Evolutionary conservation across 2,113 vertebrate species (phyloP), one percentile per base, ranked within the genome.

Genomic region (Poeciliopsis prolifica): DNA sequence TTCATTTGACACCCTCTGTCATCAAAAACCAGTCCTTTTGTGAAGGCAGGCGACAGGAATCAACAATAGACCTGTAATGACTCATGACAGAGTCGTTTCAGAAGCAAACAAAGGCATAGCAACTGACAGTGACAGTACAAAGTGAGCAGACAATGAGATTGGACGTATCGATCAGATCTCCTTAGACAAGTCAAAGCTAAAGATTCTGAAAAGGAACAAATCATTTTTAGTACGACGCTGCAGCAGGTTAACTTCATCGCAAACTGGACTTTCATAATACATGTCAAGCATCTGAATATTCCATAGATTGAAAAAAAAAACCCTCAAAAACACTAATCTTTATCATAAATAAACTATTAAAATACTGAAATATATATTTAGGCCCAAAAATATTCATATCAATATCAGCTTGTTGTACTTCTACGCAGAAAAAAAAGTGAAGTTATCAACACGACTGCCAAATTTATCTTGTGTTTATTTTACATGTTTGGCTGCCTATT

Each of bases 11-110:
- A 86, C 74, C 68, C 83, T 86, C 68, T 48, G 58, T 78, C 81
- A 80, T 75, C 24, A 58, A 78, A 88, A 87, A 82, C 31, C 42
- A 68, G 61, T 11, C 42, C 72, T 81, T 89, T 90, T 89, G 86
- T 88, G 68, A 72, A 33, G 69, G n/a, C 65, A 67, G 37, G 14
- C 58, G 2, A 81, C 31, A 13, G n/a, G 71, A 72, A 76, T 81
- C 81, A 87, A 91, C 90, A 91, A 88, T 89, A 75, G 68, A 78
- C 66, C 68, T 48, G 64, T 63, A 84, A 82, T 92, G 91, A 92
- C 78, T 92, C 91, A 92, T 40, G 30, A 28, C 68, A 62, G 33
- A 74, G 76, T 88, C n/a, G 67, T 80, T 58, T 90, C 72, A 68
- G 70, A 74, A 62, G 58, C 17, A 70, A 87, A 87, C 88, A 91